Evolutionary conservation across 2,888 invertebrate genomes (phyloP).

Genomic region (Antitype chi): DNA sequence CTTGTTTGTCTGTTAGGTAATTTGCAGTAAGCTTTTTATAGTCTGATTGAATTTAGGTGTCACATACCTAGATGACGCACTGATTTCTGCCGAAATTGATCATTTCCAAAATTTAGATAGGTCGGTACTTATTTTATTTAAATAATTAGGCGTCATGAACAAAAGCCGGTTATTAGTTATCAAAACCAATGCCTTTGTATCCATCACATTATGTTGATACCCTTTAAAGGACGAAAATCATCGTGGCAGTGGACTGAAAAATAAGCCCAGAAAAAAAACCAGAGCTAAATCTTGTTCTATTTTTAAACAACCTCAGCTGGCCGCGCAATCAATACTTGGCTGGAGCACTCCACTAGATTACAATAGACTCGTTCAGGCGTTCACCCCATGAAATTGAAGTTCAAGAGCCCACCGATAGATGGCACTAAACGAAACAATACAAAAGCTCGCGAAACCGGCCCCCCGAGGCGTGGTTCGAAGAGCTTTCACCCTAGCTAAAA

Average conservation of each 20-base stretch:
- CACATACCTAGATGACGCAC: slow-evolving; percentile 26
- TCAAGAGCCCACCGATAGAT: slow-evolving; percentile 74
- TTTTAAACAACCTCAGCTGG: slow-evolving; percentile 43
- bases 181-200: neutral
- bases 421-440: slow-evolving; percentile 70
- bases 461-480: slow-evolving; percentile 81
- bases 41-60: slow-evolving; percentile 3
- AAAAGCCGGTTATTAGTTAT: neutral
- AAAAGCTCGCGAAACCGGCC: slow-evolving; percentile 76
- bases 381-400: slow-evolving; percentile 63
- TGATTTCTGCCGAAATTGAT: slow-evolving; percentile 5
- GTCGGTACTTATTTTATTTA: neutral
- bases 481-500: slow-evolving; percentile 84
- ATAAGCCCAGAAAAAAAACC: neutral
- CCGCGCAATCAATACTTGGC: slow-evolving; percentile 52
- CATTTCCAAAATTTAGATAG: neutral
- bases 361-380: slow-evolving; percentile 46
- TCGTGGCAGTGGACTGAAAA: neutral
- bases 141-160: no score
- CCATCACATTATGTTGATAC: no score
- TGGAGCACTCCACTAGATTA: slow-evolving; percentile 30
- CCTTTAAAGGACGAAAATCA: neutral
- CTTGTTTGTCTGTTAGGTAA: slow-evolving; percentile 10
- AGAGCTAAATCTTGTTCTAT: slow-evolving; percentile 37
- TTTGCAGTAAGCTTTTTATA: neutral